Percentiles rank a stretch among this genome's conserved stretches.
Conservation (phyloP, 2,113 vertebrate species). For the Daphoenositta chrysoptera region DNA sequence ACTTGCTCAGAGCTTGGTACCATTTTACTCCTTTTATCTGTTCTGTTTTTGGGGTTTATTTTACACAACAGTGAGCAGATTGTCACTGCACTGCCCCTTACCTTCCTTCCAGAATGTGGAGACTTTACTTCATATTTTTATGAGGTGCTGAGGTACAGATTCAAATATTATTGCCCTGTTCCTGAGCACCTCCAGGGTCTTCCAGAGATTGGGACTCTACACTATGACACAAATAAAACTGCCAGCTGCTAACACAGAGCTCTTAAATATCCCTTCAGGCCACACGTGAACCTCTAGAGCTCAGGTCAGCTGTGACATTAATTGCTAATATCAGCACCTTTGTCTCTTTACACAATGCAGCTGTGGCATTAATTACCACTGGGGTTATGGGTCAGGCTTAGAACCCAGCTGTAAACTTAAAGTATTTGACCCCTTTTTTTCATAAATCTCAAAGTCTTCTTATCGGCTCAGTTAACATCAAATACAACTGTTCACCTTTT, state of each 20-base stretch:
- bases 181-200: not conserved
- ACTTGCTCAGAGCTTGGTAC: not conserved
- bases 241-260: not conserved
- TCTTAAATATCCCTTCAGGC: not conserved
- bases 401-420: not conserved
- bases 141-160: not conserved
- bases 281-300: not conserved
- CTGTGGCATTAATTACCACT: not conserved
- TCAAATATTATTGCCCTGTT: not conserved
- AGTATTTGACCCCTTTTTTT: not conserved
- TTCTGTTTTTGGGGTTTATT: not conserved
- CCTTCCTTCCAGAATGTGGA: not conserved
- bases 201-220: not conserved
- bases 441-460: not conserved
- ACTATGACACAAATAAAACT: not conserved
- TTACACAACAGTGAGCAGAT: not conserved
- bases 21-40: not conserved
- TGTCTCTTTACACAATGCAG: not conserved
- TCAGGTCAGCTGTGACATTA: not conserved
- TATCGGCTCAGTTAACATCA: not conserved
- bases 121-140: not conserved
- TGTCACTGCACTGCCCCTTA: not conserved
- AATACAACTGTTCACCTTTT: not conserved
- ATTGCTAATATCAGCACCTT: not conserved
- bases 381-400: not conserved